Evolutionary conservation across 2,888 invertebrate genomes (phyloP).

Genomic region (Phrixothrix hirtus): DNA sequence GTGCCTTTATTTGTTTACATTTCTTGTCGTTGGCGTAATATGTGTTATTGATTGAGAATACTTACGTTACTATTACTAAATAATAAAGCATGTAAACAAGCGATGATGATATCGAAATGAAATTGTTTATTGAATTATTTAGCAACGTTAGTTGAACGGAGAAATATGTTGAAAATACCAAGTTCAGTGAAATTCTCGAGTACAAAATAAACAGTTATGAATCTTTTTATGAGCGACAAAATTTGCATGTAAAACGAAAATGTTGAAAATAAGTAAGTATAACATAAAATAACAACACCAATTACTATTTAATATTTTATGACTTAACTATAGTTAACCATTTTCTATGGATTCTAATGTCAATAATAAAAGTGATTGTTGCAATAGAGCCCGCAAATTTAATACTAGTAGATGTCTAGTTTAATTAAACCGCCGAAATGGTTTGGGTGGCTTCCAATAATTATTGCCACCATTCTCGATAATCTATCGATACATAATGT

Average conservation of each 20-base stretch:
- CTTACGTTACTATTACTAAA: not conserved
- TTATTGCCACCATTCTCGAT: slow-evolving; percentile 17
- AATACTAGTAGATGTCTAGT: slow-evolving; percentile 14
- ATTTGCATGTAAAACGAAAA: slow-evolving; percentile 11
- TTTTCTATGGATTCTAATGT: slow-evolving; percentile 1
- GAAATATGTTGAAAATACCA: too few relatives aligned
- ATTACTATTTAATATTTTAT: not conserved
- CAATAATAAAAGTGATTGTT: slow-evolving; percentile 15
- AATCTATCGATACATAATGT: slow-evolving; percentile 12
- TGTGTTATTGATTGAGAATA: too few relatives aligned
- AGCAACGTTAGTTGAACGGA: too few relatives aligned
- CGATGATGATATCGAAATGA: too few relatives aligned
- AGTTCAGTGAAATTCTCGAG: not conserved
- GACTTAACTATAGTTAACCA: not conserved
- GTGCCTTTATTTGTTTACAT: too few relatives aligned
- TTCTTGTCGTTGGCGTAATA: too few relatives aligned
- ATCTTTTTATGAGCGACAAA: slow-evolving; percentile 1
- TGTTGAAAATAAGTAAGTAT: not conserved
- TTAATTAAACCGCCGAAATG: slow-evolving; percentile 25
- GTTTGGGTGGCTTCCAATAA: slow-evolving; percentile 15
- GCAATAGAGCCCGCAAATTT: slow-evolving; percentile 17
- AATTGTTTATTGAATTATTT: too few relatives aligned
- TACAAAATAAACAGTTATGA: slow-evolving; percentile 8
- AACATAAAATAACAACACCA: not conserved
- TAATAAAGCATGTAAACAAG: too few relatives aligned